Evolutionary conservation across 2,797 vertebrate genomes (phyloP).

Genomic region (Pantherophis alleghaniensis): DNA sequence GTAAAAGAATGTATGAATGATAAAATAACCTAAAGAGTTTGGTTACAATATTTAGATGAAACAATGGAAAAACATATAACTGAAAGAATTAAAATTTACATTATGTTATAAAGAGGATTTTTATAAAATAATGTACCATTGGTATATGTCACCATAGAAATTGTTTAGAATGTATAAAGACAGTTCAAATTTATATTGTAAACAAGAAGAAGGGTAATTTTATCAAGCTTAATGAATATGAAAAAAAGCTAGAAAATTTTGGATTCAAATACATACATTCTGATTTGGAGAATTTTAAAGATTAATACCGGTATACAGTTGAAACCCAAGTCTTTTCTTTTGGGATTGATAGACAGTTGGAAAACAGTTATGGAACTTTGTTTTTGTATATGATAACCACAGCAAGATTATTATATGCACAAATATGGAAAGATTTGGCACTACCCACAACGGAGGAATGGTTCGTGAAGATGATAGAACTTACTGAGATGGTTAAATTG

Average conservation of each 20-base stretch:
- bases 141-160: background rate
- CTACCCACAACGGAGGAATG: background rate
- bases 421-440: background rate
- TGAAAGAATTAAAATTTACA: background rate
- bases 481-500: background rate
- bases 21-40: background rate
- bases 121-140: background rate
- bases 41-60: background rate
- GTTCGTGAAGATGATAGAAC: background rate
- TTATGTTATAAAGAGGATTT: background rate
- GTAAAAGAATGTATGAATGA: background rate
- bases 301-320: background rate
- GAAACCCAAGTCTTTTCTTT: background rate
- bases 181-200: background rate
- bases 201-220: background rate
- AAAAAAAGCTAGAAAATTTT: background rate
- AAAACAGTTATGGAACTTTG: background rate
- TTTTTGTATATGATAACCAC: background rate
- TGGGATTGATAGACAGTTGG: background rate
- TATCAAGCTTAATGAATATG: background rate
- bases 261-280: background rate
- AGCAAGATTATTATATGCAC: background rate
- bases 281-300: background rate
- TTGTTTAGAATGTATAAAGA: background rate
- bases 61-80: background rate